Evolutionary conservation across 2,888 invertebrate genomes (phyloP), one percentile per base, ranked within the genome.

Genomic region (Nymphalis polychloros): DNA sequence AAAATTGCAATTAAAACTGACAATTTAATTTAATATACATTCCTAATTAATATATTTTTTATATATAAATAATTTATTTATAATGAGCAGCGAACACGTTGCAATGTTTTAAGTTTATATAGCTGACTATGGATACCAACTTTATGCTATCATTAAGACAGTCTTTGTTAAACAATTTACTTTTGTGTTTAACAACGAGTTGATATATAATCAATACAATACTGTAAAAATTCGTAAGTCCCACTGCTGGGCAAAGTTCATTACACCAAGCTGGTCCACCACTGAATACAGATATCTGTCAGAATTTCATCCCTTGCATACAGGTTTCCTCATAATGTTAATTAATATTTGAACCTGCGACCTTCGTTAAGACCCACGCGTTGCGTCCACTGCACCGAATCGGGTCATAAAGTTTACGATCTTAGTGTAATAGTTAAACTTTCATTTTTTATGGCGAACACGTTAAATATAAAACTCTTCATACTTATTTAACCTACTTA

Each of bases 401-500:
- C 10, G 41, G 10, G 2, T 41, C 41, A 41, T 41, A 41, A 41
- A 41, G 8, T 41, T 10, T 41, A 41, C 10, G 41, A 31, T 31
- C 27, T 6, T 5, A 31, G 41, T 41, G 13, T 49, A 49, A 19
- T 27, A 13, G 27, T 53, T 27, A 10, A 20, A 50, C 50, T 50
- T 50, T 19, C 50, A 50, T 50, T 41, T 31, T 41, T 41, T 10
- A 50, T 50, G 50, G 20, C 19, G 13, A 53, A 27, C 8, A 27
- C 16, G 17, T 53, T 27, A 27, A 17, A 27, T 19, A 20, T 27
- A n/a, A 35, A 48, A 48, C 10, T 52, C 41, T 50, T 53, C 64
- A 48, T 64, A 66, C 55, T 57, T 69, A 63, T 57, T 64, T 67
- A 70, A 59, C 66, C 70, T 52, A 70, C 67, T 61, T 47, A 5